Percentiles rank a stretch among this genome's conserved stretches.
Evolutionary conservation across 2,797 vertebrate species (phyloP).

Genomic region (Tiaroga cobitis): DNA sequence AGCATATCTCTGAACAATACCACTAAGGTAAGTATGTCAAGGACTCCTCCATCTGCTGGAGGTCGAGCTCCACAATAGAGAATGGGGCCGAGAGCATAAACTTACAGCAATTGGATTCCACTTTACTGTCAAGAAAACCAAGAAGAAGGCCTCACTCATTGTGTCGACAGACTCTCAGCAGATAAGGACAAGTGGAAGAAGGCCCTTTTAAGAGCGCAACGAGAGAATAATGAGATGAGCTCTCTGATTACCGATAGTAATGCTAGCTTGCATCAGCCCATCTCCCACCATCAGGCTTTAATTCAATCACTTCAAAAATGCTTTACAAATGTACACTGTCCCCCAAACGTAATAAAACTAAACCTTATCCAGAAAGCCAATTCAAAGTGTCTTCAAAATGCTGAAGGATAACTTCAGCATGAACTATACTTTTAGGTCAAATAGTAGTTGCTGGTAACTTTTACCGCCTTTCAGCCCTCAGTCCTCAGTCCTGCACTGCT

Average conservation of each 20-base stretch:
- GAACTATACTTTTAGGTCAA: not conserved
- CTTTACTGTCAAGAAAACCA: slow-evolving; percentile 56
- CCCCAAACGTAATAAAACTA: not conserved
- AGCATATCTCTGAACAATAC: slow-evolving; percentile 49
- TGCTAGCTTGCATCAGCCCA: slow-evolving; percentile 49
- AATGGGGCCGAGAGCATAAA: slow-evolving; percentile 57
- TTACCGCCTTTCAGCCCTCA: not conserved
- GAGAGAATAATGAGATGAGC: slow-evolving; percentile 65
- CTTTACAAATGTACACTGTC: slow-evolving; percentile 48
- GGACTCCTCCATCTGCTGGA: slow-evolving; percentile 55
- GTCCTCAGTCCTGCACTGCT: not conserved
- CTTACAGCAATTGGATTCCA: slow-evolving; percentile 53
- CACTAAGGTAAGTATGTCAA: slow-evolving; percentile 62
- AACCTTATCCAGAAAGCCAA: slow-evolving; percentile 7
- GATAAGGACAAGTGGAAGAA: slow-evolving; percentile 61
- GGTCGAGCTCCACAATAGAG: slow-evolving; percentile 47
- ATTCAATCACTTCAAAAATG: slow-evolving; percentile 56
- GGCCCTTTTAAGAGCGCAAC: slow-evolving; percentile 61
- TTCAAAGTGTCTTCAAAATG: slow-evolving; percentile 12
- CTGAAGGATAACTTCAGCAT: not conserved
- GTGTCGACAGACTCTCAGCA: slow-evolving; percentile 51
- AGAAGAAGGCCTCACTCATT: slow-evolving; percentile 47
- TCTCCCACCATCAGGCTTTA: slow-evolving; percentile 52
- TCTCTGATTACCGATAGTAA: slow-evolving; percentile 65
- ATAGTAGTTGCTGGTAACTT: not conserved